Evolutionary conservation across 2,113 vertebrate species (phyloP).

Genomic region (Pedionomus torquatus): DNA sequence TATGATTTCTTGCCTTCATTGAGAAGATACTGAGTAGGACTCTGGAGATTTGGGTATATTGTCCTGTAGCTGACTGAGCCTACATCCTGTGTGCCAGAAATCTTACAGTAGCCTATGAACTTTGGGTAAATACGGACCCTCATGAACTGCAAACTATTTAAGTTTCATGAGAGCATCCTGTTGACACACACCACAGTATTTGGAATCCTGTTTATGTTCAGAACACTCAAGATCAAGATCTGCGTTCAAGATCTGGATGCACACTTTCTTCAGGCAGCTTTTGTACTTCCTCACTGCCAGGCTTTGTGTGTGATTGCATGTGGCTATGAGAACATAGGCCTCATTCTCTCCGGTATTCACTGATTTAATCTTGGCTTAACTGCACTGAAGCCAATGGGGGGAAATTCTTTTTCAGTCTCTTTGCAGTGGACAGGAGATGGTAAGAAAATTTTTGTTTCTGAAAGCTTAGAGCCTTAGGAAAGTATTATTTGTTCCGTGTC

Average conservation of each 20-base stretch:
- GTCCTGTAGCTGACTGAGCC: background rate
- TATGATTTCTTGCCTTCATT: background rate
- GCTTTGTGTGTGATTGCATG: background rate
- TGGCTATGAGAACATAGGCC: background rate
- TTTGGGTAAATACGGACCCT: background rate
- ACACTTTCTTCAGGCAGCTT: background rate
- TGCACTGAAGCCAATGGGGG: background rate
- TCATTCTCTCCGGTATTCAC: background rate
- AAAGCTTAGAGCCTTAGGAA: background rate
- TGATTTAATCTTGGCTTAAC: background rate
- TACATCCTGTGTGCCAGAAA: background rate
- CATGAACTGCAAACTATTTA: background rate
- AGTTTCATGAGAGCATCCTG: background rate
- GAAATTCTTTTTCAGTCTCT: background rate
- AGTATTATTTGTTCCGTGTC: background rate
- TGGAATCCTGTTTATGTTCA: background rate
- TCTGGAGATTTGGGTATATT: background rate
- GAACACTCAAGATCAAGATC: background rate
- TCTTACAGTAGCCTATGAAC: background rate
- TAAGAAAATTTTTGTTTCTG: background rate
- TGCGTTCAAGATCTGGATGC: background rate
- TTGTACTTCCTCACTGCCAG: background rate
- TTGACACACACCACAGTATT: background rate
- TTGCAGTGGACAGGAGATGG: background rate
- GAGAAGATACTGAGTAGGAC: background rate